Evolutionary conservation across 2,113 vertebrate species (phyloP), one percentile per base, ranked within the genome.

Genomic region (Eonycteris spelaea): DNA sequence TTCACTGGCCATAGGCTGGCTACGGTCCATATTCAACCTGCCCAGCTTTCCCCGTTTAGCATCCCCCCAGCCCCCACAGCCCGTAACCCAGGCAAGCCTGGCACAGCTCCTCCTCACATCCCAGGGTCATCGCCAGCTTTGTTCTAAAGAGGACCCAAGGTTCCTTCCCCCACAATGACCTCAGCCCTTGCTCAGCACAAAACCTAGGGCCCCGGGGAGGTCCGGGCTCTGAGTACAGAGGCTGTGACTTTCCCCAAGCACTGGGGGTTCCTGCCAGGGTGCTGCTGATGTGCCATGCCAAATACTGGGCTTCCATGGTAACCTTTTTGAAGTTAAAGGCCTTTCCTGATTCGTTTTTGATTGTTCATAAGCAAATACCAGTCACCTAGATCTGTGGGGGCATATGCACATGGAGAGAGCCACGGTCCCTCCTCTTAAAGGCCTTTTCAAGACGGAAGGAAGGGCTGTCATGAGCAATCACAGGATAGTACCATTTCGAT

Each of bases 1-100:
- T 89, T 95, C 73, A 77, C 73, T 70, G 89, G 91, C 73, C 86
- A n/a, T 22, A 38, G 70, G 92, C 92, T 86, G 90, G 95, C 90
- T 94, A 93, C 30, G 0, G 3, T 74, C 84, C 86, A 83, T 78
- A 73, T 65, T 70, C 75, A 91, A 82, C 82, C 92, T 91, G 83
- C 74, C 90, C 59, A 26, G 59, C 80, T 53, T 38, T 45, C 14
- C 14, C 19, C 0, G 0, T 77, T 61, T 65, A 15, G 70, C 57
- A 74, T 33, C 84, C 61, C 89, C 61, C 33, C 33, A 18, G 18
- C 5, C 26, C 45, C 48, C 9, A 5, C 33, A 21, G 86, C 93
- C 43, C 30, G 61, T 16, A 85, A 68, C 92, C 68, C 35, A 40
- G 75, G 35, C 67, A 86, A 88, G 38, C 70, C 77, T 7, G 3